Percentiles rank a stretch among this genome's conserved stretches.
These are phyloP conservation scores for Ochotona princeps DNA, from an alignment of 2,113 vertebrate species.

Conservation along the genomic window DNA sequence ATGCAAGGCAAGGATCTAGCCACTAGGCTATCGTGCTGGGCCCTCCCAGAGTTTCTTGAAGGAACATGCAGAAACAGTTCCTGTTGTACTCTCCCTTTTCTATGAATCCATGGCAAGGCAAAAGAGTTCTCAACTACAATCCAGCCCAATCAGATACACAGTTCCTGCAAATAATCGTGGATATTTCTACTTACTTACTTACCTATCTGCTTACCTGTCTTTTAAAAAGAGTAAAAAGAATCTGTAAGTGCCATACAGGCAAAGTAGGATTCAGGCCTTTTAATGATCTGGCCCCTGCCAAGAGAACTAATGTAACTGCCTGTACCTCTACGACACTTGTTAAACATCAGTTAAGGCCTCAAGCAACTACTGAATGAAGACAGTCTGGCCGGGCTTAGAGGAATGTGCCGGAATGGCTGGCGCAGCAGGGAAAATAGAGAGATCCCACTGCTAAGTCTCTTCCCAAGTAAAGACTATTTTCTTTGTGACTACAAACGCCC, in stretches of 20 bases:
- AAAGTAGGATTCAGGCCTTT: constrained; percentile 8
- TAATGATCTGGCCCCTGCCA: constrained; percentile 20
- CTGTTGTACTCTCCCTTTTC: constrained; percentile 21
- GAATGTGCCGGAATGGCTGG: background rate
- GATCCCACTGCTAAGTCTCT: background rate
- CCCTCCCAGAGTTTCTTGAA: background rate
- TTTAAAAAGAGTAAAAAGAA: background rate
- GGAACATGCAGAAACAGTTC: constrained; percentile 17
- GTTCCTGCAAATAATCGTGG: constrained; percentile 15
- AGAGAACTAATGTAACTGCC: background rate
- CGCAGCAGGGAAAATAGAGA: background rate
- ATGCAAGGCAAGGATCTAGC: no score
- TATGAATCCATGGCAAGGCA: constrained; percentile 7
- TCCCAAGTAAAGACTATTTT: background rate
- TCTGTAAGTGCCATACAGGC: background rate
- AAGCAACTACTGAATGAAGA: background rate
- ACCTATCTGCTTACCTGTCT: background rate
- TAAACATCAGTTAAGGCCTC: background rate
- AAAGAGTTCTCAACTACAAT: constrained; percentile 46
- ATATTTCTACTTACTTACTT: background rate
- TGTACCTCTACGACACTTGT: background rate
- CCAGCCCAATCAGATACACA: background rate
- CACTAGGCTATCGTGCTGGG: no score
- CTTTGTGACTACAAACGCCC: background rate
- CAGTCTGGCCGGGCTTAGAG: background rate